Conservation (phyloP, 2,113 vertebrate genomes). For the Oryzias javanicus region DNA sequence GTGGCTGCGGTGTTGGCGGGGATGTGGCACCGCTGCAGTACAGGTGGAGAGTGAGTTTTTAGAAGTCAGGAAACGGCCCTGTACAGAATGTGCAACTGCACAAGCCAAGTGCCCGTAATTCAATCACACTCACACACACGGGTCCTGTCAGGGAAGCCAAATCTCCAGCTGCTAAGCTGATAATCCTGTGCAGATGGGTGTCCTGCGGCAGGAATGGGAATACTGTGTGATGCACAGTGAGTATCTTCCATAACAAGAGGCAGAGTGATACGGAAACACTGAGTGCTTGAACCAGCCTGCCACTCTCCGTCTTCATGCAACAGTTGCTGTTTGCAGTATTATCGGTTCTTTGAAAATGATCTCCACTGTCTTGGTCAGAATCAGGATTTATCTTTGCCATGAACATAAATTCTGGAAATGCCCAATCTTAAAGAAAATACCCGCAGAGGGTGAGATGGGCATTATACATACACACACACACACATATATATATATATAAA, state of each 20-base stretch:
- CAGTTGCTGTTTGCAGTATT: conserved; percentile 13
- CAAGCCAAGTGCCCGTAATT: conserved; percentile 42
- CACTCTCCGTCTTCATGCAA: background rate
- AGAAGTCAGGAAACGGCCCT: background rate
- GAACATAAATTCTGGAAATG: background rate
- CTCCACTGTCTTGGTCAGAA: conserved; percentile 1
- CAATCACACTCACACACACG: conserved; percentile 24
- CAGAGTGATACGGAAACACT: conserved; percentile 22
- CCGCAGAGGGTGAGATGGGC: too few relatives aligned
- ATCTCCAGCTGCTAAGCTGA: conserved; percentile 74
- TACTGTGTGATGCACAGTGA: conserved; percentile 27
- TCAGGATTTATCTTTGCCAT: background rate
- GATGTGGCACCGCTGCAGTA: conserved; percentile 1
- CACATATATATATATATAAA: too few relatives aligned
- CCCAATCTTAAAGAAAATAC: background rate
- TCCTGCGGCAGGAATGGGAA: conserved; percentile 43
- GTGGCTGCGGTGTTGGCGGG: background rate
- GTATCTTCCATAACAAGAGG: conserved; percentile 47
- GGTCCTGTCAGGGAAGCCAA: conserved; percentile 47
- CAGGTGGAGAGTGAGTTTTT: conserved; percentile 14
- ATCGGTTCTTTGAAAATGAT: conserved; percentile 23
- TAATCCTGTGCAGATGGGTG: conserved; percentile 76
- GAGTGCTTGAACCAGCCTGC: conserved; percentile 21
- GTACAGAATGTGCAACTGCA: background rate
- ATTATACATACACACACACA: too few relatives aligned